Base-by-base conservation (phyloP, 2,113 vertebrate species). In the Chionodraco myersi region DNA sequence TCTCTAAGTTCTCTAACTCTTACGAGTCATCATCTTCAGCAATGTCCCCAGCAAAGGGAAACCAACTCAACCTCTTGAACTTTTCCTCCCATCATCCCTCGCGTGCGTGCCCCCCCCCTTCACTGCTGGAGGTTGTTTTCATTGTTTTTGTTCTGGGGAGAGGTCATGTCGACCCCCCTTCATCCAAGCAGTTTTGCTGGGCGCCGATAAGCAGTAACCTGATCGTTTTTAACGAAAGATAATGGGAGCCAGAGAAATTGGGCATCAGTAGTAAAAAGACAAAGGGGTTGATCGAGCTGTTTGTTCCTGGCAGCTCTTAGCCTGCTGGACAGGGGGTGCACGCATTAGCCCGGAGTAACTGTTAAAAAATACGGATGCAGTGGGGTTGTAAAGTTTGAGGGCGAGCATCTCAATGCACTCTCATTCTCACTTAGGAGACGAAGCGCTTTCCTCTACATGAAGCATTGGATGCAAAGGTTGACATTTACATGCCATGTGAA, bases 321-420 rank as follows among this genome's bases (percentile, higher is more conserved):
- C 69, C 70, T 77, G 78, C 58, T 34, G 47, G 26, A 84, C 62
- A 51, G 56, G 75, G 73, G 75, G 75, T 51, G 23, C 75, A 30
- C 15, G 66, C 90, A 92, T 93, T 88, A 92, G 85, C 78, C 1
- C 0, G 34, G 41, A 11, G 41, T 91, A 85, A 64, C 86, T 77
- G 78, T 86, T 41, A 41, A 88, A 91, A 86, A 71, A 44, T 75
- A 15, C 6, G 68, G 83, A 45, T 91, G 83, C 90, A 85, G 70
- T 82, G 79, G 90, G 84, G 77, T 78, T 92, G 92, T 92, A 94
- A 92, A 90, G 72, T 85, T 88, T 87, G 75, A 86, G 83, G 72
- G 69, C 44, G 44, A 83, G 81, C 75, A 16, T 88, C 79, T 84
- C 48, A 60, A 48, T 78, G 84, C 88, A 89, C 89, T 90, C 77